Percentiles rank a stretch among this genome's conserved stretches.
Conservation (phyloP, 2,113 vertebrate genomes). For the Pontoporia blainvillei region DNA sequence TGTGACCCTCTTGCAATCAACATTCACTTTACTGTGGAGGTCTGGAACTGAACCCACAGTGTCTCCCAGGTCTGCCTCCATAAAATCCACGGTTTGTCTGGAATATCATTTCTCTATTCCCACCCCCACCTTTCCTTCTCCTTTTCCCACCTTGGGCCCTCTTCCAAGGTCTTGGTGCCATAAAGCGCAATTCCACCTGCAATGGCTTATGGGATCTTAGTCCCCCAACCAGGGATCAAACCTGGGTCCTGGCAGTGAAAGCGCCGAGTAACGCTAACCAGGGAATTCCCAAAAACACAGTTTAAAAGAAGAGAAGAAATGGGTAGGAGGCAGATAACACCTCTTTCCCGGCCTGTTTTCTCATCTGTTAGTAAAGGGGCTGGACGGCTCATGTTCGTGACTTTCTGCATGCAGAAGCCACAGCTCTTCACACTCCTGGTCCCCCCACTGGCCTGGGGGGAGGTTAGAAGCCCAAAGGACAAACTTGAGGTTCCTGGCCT, state of each 20-base stretch:
- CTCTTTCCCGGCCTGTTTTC: background rate
- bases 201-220: background rate
- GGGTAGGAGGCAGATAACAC: background rate
- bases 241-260: background rate
- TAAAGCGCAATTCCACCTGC: background rate
- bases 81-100: background rate
- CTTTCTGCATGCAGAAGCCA: background rate
- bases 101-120: background rate
- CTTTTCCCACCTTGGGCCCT: background rate
- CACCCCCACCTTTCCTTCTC: background rate
- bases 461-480: background rate
- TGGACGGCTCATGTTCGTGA: background rate
- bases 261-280: background rate
- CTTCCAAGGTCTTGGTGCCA: background rate
- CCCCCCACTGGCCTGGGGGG: background rate
- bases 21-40: background rate
- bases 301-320: background rate
- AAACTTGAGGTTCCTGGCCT: background rate
- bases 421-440: accelerated
- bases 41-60: background rate
- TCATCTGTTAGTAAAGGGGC: background rate
- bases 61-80: background rate
- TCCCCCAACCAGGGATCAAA: background rate
- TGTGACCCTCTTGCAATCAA: background rate
- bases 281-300: background rate